phyloP scores from a whole-genome alignment of 2,797 vertebrate species.

The Neopelma chrysocephalum region DNA sequence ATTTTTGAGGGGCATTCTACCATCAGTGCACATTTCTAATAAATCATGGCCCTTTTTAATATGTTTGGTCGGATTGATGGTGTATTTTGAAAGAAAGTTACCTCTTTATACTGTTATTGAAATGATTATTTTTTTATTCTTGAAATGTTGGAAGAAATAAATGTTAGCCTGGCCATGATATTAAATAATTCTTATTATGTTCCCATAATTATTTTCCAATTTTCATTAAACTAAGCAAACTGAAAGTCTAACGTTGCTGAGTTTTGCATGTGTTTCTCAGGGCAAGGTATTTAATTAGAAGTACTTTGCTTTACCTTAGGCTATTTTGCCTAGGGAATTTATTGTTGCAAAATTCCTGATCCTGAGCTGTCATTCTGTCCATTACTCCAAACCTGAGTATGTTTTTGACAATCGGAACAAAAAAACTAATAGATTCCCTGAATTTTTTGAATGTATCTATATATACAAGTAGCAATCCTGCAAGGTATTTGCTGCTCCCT shows the following conservation, averaged over 20 bases:
- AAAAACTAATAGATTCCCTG: neutral
- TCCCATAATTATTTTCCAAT: neutral
- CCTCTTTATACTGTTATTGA: neutral
- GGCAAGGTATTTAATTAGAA: neutral
- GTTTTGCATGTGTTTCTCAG: neutral
- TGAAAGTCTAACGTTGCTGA: neutral
- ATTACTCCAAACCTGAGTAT: neutral
- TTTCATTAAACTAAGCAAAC: neutral
- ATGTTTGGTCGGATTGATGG: neutral
- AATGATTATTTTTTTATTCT: neutral
- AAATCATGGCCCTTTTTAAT: neutral
- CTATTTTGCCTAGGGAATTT: neutral
- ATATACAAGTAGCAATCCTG: neutral
- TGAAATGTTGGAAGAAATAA: neutral
- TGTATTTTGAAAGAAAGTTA: neutral
- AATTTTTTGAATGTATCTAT: neutral
- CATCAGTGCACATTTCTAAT: neutral
- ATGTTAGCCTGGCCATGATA: neutral
- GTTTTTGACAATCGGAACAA: neutral
- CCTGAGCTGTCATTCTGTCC: neutral
- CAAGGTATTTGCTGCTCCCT: neutral
- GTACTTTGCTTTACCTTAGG: neutral
- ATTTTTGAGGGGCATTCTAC: neutral
- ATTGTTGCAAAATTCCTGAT: neutral
- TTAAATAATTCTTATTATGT: neutral